Conservation (phyloP, 2,888 invertebrate genomes). For the Seira sanloemensis region DNA sequence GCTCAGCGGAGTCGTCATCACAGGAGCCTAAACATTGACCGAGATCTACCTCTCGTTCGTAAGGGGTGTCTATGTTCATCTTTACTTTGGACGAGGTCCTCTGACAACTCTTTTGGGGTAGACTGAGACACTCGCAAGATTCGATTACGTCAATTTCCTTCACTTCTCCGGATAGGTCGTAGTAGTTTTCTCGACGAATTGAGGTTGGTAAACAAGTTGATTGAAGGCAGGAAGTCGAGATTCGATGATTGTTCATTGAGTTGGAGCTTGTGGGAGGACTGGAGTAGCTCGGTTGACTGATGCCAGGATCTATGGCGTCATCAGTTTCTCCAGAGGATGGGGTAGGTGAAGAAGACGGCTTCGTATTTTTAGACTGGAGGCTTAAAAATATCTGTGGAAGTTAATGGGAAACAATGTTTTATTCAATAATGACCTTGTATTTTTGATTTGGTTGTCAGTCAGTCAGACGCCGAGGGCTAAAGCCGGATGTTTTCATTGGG, state of each 20-base stretch:
- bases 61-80: conserved; percentile 69
- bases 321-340: conserved; percentile 15
- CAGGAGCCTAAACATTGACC: conserved; percentile 67
- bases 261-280: not conserved
- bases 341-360: conserved; percentile 3
- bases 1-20: conserved; percentile 22
- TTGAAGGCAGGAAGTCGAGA: conserved; percentile 63
- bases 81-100: conserved; percentile 48
- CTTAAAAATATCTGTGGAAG: conserved; percentile 68
- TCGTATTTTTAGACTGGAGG: conserved; percentile 48
- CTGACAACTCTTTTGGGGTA: conserved; percentile 66
- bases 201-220: conserved; percentile 64
- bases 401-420: not conserved
- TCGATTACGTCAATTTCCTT: conserved; percentile 70
- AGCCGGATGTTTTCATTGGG: not conserved
- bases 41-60: conserved; percentile 66
- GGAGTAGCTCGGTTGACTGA: not conserved
- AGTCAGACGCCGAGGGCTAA: too few relatives aligned
- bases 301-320: conserved; percentile 3
- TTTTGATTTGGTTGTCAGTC: not conserved
- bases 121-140: conserved; percentile 66
- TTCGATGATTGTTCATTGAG: not conserved
- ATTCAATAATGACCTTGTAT: not conserved
- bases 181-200: conserved; percentile 64
- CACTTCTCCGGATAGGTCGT: conserved; percentile 62